These are phyloP conservation scores for Aepyceros melampus DNA, from an alignment of 2,113 vertebrate genomes.

Conservation along the genomic window DNA sequence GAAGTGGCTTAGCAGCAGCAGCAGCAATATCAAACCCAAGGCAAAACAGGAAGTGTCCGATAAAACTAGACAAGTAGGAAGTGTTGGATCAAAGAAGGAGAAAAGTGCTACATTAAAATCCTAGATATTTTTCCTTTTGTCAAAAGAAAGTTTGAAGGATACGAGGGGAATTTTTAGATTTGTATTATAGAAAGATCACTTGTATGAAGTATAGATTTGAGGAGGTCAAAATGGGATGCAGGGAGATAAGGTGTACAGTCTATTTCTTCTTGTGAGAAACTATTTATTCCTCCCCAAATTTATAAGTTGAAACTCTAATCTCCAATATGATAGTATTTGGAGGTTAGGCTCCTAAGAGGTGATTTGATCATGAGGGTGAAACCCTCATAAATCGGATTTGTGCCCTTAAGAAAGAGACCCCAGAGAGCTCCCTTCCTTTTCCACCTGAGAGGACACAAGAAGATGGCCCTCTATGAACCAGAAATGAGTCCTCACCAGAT, in stretches of 20 bases:
- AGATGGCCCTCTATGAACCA: background rate
- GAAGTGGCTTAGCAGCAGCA: background rate
- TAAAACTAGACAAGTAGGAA: background rate
- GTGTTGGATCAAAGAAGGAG: background rate
- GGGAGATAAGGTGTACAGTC: background rate
- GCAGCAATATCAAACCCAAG: background rate
- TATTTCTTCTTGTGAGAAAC: background rate
- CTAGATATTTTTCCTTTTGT: background rate
- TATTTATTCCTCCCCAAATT: background rate
- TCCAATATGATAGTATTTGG: background rate
- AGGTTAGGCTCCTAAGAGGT: background rate
- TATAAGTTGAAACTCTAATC: background rate
- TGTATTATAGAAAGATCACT: background rate
- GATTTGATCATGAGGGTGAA: background rate
- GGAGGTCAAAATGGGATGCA: background rate
- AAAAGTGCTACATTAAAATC: background rate
- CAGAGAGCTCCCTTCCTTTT: background rate
- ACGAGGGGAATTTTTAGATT: background rate
- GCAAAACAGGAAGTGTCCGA: background rate
- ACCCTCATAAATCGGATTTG: background rate
- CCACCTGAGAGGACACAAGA: background rate
- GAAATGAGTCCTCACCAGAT: background rate
- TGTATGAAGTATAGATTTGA: background rate
- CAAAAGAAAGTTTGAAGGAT: background rate
- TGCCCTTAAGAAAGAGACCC: background rate